Conservation (phyloP, 1,140 invertebrate species). For the Aphis gossypii region DNA sequence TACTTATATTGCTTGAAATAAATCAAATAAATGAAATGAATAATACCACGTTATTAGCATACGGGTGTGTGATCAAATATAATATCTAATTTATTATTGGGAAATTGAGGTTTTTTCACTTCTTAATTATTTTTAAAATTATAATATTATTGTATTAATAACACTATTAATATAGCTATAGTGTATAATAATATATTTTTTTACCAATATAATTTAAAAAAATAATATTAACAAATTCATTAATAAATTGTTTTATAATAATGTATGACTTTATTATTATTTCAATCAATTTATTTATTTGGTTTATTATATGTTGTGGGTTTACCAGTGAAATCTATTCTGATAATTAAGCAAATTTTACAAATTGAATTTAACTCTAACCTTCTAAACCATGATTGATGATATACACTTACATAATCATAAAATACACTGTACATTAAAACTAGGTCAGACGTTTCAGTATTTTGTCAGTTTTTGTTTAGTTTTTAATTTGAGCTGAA, state of each 20-base stretch:
- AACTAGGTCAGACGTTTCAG: constrained; percentile 3
- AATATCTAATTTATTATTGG: neutral
- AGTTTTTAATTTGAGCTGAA: neutral
- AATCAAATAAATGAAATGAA: neutral
- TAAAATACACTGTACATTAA: neutral
- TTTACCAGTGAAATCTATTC: neutral
- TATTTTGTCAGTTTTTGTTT: neutral
- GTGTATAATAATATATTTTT: neutral
- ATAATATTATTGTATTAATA: neutral
- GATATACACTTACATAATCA: neutral
- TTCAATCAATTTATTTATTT: neutral
- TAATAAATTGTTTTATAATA: neutral
- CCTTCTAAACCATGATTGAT: neutral
- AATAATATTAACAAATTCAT: too few species aligned
- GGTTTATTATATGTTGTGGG: neutral
- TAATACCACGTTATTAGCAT: neutral
- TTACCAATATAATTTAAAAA: neutral
- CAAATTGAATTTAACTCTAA: neutral
- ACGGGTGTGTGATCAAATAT: neutral
- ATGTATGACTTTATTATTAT: neutral
- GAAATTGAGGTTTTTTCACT: neutral
- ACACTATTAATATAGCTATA: neutral
- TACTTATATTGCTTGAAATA: neutral
- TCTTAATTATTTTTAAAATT: neutral
- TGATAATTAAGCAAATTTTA: neutral